A percentile compares a stretch with the other conserved stretches of the same genome.
Evolutionary conservation across 2,888 invertebrate species (phyloP).

Genomic region (Sisyra nigra): DNA sequence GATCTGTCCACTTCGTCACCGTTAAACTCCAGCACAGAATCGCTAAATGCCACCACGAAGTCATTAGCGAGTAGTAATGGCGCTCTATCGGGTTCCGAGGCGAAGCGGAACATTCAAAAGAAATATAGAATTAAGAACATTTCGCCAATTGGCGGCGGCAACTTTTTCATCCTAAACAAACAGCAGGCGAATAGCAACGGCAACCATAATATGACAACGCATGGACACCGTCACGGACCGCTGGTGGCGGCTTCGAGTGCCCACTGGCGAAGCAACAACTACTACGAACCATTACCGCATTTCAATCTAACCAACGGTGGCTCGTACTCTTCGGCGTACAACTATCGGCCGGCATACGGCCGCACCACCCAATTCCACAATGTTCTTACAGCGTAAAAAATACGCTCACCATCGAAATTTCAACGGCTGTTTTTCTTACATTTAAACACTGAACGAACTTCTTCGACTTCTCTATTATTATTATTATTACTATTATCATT

Average conservation of each 20-base stretch:
- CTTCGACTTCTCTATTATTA: background rate
- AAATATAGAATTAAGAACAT: slow-evolving; percentile 2
- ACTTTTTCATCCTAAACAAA: background rate
- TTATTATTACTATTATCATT: background rate
- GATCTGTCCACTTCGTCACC: slow-evolving; percentile 14
- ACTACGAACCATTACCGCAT: slow-evolving; percentile 5
- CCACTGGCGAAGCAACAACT: slow-evolving; percentile 1
- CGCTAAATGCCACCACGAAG: background rate
- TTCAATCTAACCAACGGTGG: slow-evolving; percentile 1
- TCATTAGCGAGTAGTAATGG: background rate
- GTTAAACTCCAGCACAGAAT: slow-evolving; percentile 7
- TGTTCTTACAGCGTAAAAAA: slow-evolving; percentile 5
- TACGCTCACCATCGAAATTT: no score
- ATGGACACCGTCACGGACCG: background rate
- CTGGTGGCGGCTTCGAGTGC: background rate
- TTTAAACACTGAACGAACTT: background rate
- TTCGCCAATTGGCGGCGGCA: slow-evolving; percentile 1
- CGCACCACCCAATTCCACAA: slow-evolving; percentile 4
- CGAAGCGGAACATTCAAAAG: background rate
- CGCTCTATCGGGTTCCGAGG: background rate
- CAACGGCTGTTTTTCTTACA: no score
- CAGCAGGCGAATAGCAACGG: background rate
- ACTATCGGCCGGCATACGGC: background rate
- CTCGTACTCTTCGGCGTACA: background rate
- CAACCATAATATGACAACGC: slow-evolving; percentile 2